Conservation (phyloP, 2,797 vertebrate species). For the Argya squamiceps region DNA sequence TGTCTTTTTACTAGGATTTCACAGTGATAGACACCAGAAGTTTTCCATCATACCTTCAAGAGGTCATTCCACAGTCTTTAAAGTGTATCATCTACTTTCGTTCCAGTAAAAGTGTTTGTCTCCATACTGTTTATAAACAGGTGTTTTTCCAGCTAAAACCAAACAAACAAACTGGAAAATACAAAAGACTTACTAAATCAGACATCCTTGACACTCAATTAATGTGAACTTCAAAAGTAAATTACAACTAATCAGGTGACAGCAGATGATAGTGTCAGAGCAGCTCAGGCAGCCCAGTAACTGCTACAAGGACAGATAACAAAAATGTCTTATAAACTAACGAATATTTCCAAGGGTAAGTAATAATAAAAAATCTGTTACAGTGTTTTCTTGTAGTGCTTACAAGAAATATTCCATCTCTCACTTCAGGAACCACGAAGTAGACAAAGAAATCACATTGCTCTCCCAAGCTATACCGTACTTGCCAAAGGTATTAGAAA, state of each 20-base stretch:
- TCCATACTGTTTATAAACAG: neutral
- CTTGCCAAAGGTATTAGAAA: neutral
- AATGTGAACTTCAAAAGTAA: neutral
- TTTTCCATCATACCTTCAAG: neutral
- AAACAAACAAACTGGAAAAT: neutral
- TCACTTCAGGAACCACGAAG: neutral
- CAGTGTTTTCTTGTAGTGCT: neutral
- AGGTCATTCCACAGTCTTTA: neutral
- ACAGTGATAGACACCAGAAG: neutral
- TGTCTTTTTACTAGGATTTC: neutral
- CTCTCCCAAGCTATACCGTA: neutral
- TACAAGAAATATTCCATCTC: neutral
- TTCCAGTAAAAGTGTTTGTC: neutral
- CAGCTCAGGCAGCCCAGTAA: neutral
- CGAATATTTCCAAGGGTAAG: neutral
- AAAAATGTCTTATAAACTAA: neutral
- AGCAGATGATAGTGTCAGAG: neutral
- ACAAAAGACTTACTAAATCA: neutral
- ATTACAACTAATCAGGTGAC: neutral
- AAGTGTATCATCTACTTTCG: neutral
- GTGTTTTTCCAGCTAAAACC: neutral
- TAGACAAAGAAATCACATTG: neutral
- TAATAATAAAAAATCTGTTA: neutral
- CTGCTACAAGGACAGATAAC: neutral
- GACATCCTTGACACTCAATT: neutral